Evolutionary conservation across 30 jellyfish, hydroid and myxozoan genomes (phyloP).

Genomic region (Cassiopea xamachana): DNA sequence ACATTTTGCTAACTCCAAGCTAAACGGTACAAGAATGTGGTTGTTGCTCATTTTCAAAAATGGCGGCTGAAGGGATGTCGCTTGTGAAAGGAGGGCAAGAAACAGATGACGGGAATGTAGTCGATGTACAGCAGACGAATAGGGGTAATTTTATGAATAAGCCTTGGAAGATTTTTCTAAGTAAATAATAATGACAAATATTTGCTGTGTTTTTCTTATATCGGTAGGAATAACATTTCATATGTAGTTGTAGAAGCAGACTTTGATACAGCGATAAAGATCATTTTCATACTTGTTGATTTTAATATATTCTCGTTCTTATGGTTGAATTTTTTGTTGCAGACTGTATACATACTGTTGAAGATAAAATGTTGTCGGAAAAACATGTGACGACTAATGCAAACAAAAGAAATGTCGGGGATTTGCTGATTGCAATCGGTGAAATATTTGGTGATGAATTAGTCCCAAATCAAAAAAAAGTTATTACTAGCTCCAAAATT

Average conservation of each 20-base stretch:
- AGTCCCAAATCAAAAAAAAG: conserved; percentile 1
- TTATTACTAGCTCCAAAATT: neutral
- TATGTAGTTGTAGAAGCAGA: no score
- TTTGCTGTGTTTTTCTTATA: no score
- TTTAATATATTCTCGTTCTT: neutral
- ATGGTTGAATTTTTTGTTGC: neutral
- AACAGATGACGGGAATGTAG: neutral
- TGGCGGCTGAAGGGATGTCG: conserved; percentile 71
- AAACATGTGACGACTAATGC: neutral
- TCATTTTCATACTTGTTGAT: neutral
- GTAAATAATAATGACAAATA: no score
- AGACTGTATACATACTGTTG: neutral
- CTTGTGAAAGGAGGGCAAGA: conserved; percentile 8
- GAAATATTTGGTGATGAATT: conserved; percentile 49
- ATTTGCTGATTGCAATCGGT: conserved; percentile 38
- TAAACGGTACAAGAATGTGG: neutral
- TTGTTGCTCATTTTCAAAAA: neutral
- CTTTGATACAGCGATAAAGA: no score
- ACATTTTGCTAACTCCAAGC: no score
- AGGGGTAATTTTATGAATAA: neutral
- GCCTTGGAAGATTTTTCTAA: no score
- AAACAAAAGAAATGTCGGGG: conserved; percentile 26
- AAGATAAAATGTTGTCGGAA: neutral
- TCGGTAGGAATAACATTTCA: no score
- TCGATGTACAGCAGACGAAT: neutral